Percentiles rank a stretch among this genome's conserved stretches.
Evolutionary conservation across 1,140 invertebrate genomes (phyloP).

Genomic region (Cepaea nemoralis): DNA sequence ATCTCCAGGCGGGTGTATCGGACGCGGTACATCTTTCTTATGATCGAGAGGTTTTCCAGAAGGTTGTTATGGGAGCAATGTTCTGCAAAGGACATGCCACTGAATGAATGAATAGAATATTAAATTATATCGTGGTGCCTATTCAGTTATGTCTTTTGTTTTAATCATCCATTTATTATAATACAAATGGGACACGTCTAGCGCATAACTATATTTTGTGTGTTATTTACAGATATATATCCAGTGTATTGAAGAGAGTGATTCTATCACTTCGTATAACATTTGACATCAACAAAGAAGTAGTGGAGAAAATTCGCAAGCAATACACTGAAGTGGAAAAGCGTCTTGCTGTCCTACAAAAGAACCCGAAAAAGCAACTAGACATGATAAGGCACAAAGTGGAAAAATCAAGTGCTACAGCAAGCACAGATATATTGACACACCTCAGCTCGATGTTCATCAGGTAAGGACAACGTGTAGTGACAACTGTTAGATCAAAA

Average conservation of each 20-base stretch:
- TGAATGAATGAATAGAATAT: too few species aligned
- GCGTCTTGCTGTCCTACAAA: conserved; percentile 46
- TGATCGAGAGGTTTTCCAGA: too few species aligned
- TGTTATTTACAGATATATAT: conserved; percentile 49
- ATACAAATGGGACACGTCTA: too few species aligned
- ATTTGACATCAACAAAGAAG: conserved; percentile 38
- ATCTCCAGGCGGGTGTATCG: too few species aligned
- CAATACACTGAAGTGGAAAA: conserved; percentile 39
- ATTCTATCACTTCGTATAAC: conserved; percentile 52
- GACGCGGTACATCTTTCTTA: too few species aligned
- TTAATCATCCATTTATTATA: too few species aligned
- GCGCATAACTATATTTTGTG: background rate
- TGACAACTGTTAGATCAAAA: too few species aligned
- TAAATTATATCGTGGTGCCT: too few species aligned
- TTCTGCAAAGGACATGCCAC: too few species aligned
- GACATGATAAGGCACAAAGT: conserved; percentile 45
- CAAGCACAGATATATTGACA: background rate
- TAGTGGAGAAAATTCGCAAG: conserved; percentile 44
- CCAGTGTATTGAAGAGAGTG: conserved; percentile 49
- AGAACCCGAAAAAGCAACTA: conserved; percentile 43
- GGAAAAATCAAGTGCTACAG: conserved; percentile 9
- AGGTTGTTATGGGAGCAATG: too few species aligned
- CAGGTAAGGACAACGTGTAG: conserved; percentile 31
- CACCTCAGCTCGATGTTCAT: conserved; percentile 29
- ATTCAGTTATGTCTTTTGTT: too few species aligned